Conservation (phyloP, 2,797 vertebrate genomes). For the Fratercula arctica region DNA sequence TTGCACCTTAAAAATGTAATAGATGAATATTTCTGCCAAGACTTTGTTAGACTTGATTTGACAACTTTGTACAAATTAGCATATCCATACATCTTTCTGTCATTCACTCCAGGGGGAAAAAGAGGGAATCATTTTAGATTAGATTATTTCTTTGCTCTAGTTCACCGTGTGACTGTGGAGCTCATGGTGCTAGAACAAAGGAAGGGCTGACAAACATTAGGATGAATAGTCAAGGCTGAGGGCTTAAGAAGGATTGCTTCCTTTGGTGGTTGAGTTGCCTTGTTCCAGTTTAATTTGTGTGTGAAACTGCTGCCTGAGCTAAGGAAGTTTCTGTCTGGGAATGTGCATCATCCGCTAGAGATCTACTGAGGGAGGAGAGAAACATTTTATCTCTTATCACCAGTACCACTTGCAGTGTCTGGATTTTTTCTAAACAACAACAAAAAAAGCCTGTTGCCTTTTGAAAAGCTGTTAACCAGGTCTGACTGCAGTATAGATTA, state of each 20-base stretch:
- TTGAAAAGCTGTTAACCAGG: background rate
- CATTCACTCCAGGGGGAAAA: background rate
- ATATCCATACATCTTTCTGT: background rate
- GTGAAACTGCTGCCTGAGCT: background rate
- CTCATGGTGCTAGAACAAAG: background rate
- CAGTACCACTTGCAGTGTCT: background rate
- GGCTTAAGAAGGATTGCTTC: background rate
- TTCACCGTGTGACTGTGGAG: background rate
- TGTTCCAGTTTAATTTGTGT: background rate
- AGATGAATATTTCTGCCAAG: background rate
- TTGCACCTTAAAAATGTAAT: background rate
- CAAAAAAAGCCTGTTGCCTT: accelerated
- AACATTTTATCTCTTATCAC: background rate
- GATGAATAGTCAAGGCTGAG: background rate
- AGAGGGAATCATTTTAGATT: background rate
- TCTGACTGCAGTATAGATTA: background rate
- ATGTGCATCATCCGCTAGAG: background rate
- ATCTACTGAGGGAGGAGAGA: background rate
- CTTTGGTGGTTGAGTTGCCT: background rate
- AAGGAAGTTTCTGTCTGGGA: background rate
- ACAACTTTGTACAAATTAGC: background rate
- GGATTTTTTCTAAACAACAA: background rate
- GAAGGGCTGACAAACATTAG: background rate
- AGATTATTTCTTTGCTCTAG: background rate
- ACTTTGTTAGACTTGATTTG: background rate